phyloP scores from a whole-genome alignment of 2,113 vertebrate species.

The Forbesichthys papilliferus region DNA sequence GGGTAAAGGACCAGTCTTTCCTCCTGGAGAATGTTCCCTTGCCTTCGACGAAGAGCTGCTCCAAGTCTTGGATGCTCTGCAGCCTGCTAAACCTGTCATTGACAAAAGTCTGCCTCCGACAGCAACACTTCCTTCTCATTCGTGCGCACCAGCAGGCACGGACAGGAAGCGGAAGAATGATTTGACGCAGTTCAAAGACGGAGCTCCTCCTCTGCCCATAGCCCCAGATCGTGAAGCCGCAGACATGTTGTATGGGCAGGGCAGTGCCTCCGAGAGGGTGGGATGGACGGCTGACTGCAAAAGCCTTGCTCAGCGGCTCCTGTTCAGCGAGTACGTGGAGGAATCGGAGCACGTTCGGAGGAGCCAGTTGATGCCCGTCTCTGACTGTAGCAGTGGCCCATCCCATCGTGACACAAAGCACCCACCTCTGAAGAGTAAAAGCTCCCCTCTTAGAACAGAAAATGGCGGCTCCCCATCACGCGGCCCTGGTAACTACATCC shows the following conservation, averaged over 20 bases:
- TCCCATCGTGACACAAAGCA: constrained; percentile 25
- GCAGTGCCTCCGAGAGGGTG: constrained; percentile 23
- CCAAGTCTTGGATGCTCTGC: constrained; percentile 45
- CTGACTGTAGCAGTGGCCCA: neutral
- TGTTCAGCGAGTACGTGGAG: constrained; percentile 70
- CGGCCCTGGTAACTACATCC: constrained; percentile 69
- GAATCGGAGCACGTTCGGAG: constrained; percentile 21
- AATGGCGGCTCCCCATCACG: constrained; percentile 15
- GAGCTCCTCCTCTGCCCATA: neutral
- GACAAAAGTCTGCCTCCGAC: neutral
- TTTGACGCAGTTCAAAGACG: neutral
- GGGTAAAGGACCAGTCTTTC: constrained; percentile 29
- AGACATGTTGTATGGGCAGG: neutral
- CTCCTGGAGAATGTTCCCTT: constrained; percentile 51
- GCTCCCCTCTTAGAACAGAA: neutral
- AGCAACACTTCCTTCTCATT: neutral
- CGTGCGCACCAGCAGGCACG: neutral
- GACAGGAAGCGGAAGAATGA: constrained; percentile 1
- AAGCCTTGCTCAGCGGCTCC: constrained; percentile 70
- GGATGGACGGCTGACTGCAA: constrained; percentile 59
- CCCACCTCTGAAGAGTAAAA: neutral
- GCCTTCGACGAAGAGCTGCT: constrained; percentile 66
- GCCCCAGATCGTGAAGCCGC: neutral
- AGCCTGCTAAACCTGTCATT: constrained; percentile 19
- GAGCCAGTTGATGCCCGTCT: neutral